Conservation (phyloP, 2,888 invertebrate species). For the Chrysotoxum bicinctum region DNA sequence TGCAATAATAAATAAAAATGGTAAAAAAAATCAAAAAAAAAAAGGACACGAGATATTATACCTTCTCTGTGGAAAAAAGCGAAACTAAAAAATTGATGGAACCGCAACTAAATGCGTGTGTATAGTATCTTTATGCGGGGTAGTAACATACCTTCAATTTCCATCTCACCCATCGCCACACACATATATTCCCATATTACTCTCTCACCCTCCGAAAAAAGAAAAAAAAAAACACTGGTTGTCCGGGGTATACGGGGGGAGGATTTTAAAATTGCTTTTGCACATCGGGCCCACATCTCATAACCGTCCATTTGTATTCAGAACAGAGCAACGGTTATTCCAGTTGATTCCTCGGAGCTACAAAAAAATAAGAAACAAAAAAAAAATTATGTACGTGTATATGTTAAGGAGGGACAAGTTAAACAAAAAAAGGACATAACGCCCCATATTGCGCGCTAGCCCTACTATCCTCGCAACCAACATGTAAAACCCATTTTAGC, state of each 20-base stretch:
- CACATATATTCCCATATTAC: slow-evolving; percentile 60
- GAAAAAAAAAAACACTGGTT: not conserved
- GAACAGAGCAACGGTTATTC: slow-evolving; percentile 72
- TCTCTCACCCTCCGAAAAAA: slow-evolving; percentile 40
- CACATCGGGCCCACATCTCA: slow-evolving; percentile 74
- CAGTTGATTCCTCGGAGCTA: slow-evolving; percentile 67
- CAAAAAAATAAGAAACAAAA: slow-evolving; percentile 50
- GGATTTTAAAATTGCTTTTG: slow-evolving; percentile 73
- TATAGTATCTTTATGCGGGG: slow-evolving; percentile 39
- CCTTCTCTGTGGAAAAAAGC: not conserved
- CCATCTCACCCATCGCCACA: slow-evolving; percentile 18
- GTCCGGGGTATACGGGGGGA: slow-evolving; percentile 28
- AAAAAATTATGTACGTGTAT: slow-evolving; percentile 30
- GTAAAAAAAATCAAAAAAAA: slow-evolving; percentile 19
- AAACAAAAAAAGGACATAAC: slow-evolving; percentile 68
- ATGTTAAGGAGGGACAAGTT: slow-evolving; percentile 64
- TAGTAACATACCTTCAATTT: slow-evolving; percentile 71
- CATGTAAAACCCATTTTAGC: slow-evolving; percentile 71
- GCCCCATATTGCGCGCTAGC: slow-evolving; percentile 71
- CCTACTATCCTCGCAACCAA: slow-evolving; percentile 67
- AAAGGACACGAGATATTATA: slow-evolving; percentile 47
- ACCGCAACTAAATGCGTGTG: slow-evolving; percentile 73
- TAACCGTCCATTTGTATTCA: slow-evolving; percentile 76
- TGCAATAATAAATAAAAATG: slow-evolving; percentile 68
- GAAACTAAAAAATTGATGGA: slow-evolving; percentile 73